These are phyloP conservation scores for Calameuta idolon DNA, from an alignment of 2,888 invertebrate genomes.

Conservation along the genomic window DNA sequence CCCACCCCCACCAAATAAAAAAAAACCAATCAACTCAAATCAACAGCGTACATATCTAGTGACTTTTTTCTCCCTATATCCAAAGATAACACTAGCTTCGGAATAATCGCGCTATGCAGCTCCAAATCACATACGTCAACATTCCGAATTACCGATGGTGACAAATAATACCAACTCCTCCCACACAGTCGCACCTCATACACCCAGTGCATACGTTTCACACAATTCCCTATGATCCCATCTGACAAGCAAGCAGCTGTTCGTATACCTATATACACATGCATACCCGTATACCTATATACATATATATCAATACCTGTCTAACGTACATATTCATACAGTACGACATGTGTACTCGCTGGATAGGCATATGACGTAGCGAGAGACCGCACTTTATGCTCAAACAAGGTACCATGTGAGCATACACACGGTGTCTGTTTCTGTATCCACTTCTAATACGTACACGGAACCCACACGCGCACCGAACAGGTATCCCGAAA, in stretches of 20 bases:
- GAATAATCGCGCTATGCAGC: neutral
- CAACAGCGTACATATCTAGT: neutral
- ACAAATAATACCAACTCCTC: neutral
- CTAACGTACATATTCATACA: neutral
- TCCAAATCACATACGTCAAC: neutral
- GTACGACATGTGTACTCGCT: neutral
- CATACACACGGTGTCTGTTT: neutral
- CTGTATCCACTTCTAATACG: neutral
- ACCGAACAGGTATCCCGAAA: neutral
- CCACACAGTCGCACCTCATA: neutral
- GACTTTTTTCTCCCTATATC: neutral
- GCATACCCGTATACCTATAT: neutral
- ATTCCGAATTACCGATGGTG: neutral
- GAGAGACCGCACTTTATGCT: constrained; percentile 28
- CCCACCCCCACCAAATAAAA: no score
- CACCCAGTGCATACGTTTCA: neutral
- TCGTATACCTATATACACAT: neutral
- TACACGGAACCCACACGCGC: neutral
- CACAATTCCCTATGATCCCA: neutral
- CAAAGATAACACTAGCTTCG: neutral
- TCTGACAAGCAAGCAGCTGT: neutral
- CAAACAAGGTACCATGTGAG: constrained; percentile 13
- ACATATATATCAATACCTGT: no score
- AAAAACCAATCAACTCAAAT: neutral
- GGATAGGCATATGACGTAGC: constrained; percentile 18